Evolutionary conservation across 2,888 invertebrate genomes (phyloP).

Genomic region (Lasioglossum villosulum): DNA sequence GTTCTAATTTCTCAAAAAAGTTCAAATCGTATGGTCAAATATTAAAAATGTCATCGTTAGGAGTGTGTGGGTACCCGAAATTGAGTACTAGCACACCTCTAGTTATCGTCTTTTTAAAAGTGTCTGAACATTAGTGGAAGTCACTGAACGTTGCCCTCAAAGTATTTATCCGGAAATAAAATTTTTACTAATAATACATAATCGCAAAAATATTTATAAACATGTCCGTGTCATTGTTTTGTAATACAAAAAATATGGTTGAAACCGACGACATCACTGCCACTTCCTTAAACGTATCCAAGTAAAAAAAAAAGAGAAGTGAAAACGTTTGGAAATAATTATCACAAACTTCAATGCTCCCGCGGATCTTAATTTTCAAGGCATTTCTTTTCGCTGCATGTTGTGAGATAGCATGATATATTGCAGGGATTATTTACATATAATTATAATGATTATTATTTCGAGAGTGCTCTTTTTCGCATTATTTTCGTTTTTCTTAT

Average conservation of each 20-base stretch:
- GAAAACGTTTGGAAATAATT: not conserved
- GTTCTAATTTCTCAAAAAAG: too few relatives aligned
- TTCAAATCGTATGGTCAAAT: too few relatives aligned
- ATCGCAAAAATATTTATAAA: not conserved
- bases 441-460: constrained; percentile 55
- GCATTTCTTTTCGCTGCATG: constrained; percentile 72
- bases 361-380: constrained; percentile 43
- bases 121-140: too few relatives aligned
- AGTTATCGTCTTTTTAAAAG: too few relatives aligned
- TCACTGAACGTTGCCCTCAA: too few relatives aligned
- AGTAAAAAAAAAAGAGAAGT: not conserved
- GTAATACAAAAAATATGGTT: not conserved
- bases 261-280: not conserved
- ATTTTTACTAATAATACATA: not conserved
- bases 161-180: not conserved
- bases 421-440: constrained; percentile 59
- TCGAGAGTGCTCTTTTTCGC: constrained; percentile 64
- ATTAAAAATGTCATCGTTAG: too few relatives aligned
- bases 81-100: too few relatives aligned
- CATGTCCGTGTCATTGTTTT: not conserved
- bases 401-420: constrained; percentile 76
- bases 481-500: constrained; percentile 41
- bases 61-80: too few relatives aligned
- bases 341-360: constrained; percentile 22
- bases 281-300: not conserved